Conservation (phyloP, 1,140 invertebrate genomes). For the Hydropsyche tenuis region DNA sequence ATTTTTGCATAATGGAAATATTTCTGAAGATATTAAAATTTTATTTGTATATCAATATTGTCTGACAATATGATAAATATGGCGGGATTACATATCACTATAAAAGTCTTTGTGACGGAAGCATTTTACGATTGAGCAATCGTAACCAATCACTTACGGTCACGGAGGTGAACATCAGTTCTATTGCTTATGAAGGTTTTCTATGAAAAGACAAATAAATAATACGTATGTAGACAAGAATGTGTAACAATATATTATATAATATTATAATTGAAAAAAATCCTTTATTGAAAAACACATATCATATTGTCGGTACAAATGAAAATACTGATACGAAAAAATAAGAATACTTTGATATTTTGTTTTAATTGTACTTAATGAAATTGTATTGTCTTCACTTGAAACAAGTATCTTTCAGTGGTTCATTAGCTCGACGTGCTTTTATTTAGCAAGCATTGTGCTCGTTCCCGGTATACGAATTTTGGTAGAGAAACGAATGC, state of each 20-base stretch:
- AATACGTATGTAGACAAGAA: no score
- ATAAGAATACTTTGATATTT: no score
- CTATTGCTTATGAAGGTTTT: no score
- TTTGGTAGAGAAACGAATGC: background rate
- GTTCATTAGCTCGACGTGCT: background rate
- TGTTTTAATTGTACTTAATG: background rate
- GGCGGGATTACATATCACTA: no score
- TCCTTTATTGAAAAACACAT: no score
- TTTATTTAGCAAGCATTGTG: background rate
- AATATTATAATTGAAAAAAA: no score
- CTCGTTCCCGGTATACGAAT: background rate
- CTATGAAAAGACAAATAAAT: no score
- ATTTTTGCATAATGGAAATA: background rate
- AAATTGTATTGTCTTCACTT: background rate
- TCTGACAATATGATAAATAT: background rate
- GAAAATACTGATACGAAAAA: background rate
- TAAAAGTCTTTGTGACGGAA: no score
- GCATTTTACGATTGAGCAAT: constrained; percentile 33
- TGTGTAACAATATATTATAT: no score
- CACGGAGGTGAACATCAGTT: constrained; percentile 45
- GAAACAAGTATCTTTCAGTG: background rate
- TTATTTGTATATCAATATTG: background rate
- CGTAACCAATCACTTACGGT: constrained; percentile 44
- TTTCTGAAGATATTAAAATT: background rate
- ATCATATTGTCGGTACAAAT: no score